A percentile compares a stretch with the other conserved stretches of the same genome.
phyloP scores from a whole-genome alignment of 2,888 invertebrate species.

The Poecilobothrus nobilitatus region DNA sequence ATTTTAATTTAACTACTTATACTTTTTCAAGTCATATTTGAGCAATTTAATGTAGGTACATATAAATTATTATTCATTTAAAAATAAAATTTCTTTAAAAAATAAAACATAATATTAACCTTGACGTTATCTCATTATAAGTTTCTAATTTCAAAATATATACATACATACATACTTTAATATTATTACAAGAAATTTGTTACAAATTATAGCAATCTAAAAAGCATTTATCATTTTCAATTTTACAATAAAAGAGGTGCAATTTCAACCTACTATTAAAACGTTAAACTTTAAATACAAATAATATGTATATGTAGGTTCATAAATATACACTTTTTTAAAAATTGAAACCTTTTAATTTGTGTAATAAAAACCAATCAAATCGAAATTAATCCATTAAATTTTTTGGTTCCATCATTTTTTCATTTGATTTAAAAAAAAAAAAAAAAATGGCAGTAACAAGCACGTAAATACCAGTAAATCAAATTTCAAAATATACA shows the following conservation, averaged over 20 bases:
- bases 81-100: too few relatives aligned
- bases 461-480: background rate
- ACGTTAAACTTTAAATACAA: background rate
- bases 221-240: background rate
- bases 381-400: background rate
- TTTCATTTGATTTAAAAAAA: background rate
- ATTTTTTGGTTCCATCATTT: background rate
- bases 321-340: background rate
- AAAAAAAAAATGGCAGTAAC: background rate
- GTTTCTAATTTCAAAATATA: too few relatives aligned
- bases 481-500: background rate
- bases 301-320: background rate
- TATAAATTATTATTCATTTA: too few relatives aligned
- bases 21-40: too few relatives aligned
- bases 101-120: too few relatives aligned
- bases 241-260: background rate
- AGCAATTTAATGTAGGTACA: too few relatives aligned
- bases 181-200: too few relatives aligned
- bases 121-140: too few relatives aligned
- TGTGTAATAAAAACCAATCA: background rate
- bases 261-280: background rate
- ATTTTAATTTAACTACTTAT: too few relatives aligned
- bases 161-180: too few relatives aligned
- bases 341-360: background rate
- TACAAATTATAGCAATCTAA: background rate